Evolutionary conservation across 1,140 invertebrate genomes (phyloP), one percentile per base, ranked within the genome.

Genomic region (Ruditapes philippinarum): DNA sequence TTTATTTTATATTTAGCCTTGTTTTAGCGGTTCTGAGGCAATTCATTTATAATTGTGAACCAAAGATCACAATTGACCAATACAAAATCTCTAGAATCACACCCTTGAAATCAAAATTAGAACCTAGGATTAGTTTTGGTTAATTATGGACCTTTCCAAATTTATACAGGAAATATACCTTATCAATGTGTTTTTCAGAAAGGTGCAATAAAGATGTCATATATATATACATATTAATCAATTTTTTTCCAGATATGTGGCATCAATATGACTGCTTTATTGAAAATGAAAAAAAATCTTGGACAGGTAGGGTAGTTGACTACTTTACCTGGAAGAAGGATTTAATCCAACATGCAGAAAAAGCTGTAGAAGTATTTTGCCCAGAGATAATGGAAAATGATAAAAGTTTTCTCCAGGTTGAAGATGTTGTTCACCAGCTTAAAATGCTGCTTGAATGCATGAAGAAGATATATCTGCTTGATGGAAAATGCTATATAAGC

Each of bases 201-300:
- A n/a, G n/a, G n/a, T n/a, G n/a, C n/a, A n/a, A n/a, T n/a, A n/a
- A n/a, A n/a, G n/a, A n/a, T n/a, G n/a, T n/a, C n/a, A 49, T 49
- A 49, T 49, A 11, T 49, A 49, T 49, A 49, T 17, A 7, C 17
- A 49, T 17, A 11, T 49, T 49, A 49, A 49, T 49, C 31, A 14
- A 33, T 38, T 40, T 14, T 40, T 17, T 73, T 73, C 49, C 28
- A 74, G 70, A 74, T n/a, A 9, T 49, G 17, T 74, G 70, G 70
- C 70, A 74, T 38, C 70, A 74, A 33, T 74, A n/a, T 74, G 70
- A 74, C 25, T 45, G 36, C 28, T 74, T 42, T 49, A 25, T 25
- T 0, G 70, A 74, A 49, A 25, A 74, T 11, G 40, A 74, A 28
- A 38, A 12, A 49, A 28, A 62, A 4, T n/a, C 36, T 42, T 25